Evolutionary conservation across 1,140 invertebrate genomes (phyloP).

Genomic region (Papilio polyxenes): DNA sequence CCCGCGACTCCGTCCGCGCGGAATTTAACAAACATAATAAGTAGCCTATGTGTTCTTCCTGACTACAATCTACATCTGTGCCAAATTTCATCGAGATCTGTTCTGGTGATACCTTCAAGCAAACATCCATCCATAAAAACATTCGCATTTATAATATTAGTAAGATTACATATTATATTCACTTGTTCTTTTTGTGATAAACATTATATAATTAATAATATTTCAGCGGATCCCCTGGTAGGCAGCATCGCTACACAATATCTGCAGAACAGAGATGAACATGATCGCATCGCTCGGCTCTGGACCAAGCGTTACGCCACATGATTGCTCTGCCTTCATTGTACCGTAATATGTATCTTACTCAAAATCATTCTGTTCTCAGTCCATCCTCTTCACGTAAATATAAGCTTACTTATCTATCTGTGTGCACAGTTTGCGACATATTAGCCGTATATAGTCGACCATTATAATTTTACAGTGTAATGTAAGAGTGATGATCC

Average conservation of each 20-base stretch:
- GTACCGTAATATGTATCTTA: conserved; percentile 63
- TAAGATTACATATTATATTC: too few relatives aligned
- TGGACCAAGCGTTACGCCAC: conserved; percentile 99
- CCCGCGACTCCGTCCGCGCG: too few relatives aligned
- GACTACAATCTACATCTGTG: too few relatives aligned
- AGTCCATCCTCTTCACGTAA: conserved; percentile 72
- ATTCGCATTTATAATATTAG: too few relatives aligned
- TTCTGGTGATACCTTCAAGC: too few relatives aligned
- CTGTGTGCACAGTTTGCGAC: conserved; percentile 49
- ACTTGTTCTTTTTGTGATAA: too few relatives aligned
- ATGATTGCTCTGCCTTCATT: conserved; percentile 82
- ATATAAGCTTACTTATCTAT: conserved; percentile 66
- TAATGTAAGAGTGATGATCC: not conserved
- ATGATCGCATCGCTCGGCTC: conserved; percentile 97
- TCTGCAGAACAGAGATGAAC: conserved; percentile 97
- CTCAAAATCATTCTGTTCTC: conserved; percentile 71
- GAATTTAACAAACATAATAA: too few relatives aligned
- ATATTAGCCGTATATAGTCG: conserved; percentile 41
- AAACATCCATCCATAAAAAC: too few relatives aligned
- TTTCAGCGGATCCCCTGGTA: conserved; percentile 96
- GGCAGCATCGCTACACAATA: conserved; percentile 99
- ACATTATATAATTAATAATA: not conserved
- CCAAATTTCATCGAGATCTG: too few relatives aligned
- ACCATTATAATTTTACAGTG: conserved; percentile 23
- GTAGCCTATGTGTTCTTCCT: too few relatives aligned